Evolutionary conservation across 2,113 vertebrate genomes (phyloP), one percentile per base, ranked within the genome.

Genomic region (Gnathonemus longibarbis): DNA sequence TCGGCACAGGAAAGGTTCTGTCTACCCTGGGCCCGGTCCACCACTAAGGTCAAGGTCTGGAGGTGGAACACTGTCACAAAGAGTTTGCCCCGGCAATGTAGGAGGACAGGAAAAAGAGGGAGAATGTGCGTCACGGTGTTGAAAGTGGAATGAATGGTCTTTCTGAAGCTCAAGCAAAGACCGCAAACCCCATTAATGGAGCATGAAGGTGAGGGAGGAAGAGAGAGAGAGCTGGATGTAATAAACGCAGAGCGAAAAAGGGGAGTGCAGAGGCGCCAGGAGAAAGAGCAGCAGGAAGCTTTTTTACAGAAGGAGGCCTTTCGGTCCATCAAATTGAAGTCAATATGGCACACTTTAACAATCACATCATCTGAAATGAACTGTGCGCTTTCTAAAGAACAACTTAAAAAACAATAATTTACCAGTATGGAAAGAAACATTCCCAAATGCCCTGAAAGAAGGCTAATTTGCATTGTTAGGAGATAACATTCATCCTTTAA

Each of bases 11-110:
- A 87, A 87, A 19, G 48, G 84, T 87, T 87, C 46, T 87, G 85
- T 48, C 15, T 53, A 35, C 48, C 50, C n/a, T 56, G 50, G 27
- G 31, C 48, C 50, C 7, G n/a, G 49, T 21, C 19, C 48, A 27
- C 85, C 85, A 87, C 24, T 50, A 13, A 87, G 85, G 85, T 87
- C 85, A 87, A 53, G 85, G 49, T 53, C 49, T 87, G 85, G 50
- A 87, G 85, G 85, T 87, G 49, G 85, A 87, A 56, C 85, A 53
- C 49, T 8, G 19, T 86, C 84, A 86, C 85, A 87, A 87, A 87
- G 49, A 53, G 27, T 31, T 49, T 31, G 49, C 50, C 85, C 85
- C 35, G 31, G 85, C n/a, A 87, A 8, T 53, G 49, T 35, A 15
- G 85, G 48, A 35, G 31, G 39, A 39, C 27, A 56, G 85, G 50